Evolutionary conservation across 2,888 invertebrate genomes (phyloP).

Genomic region (Dendrolimus houi): DNA sequence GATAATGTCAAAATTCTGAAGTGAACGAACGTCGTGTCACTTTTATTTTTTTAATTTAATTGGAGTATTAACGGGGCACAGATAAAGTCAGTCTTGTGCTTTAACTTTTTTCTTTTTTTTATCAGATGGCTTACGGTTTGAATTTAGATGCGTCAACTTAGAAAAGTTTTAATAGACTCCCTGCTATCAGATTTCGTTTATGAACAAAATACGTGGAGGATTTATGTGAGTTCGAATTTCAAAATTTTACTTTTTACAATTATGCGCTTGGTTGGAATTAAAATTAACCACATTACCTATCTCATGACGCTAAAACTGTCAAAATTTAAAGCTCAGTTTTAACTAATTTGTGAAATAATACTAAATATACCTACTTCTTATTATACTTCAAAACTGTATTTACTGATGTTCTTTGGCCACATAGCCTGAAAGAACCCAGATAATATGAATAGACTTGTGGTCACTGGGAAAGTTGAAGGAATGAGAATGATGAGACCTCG

Average conservation of each 20-base stretch:
- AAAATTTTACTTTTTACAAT: not conserved
- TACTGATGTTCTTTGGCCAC: too few relatives aligned
- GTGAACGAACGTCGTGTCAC: conserved; percentile 45
- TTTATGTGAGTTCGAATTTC: not conserved
- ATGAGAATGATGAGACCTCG: too few relatives aligned
- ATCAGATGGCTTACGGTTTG: conserved; percentile 73
- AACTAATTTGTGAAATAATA: too few relatives aligned
- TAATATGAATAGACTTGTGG: too few relatives aligned
- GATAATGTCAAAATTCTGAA: conserved; percentile 33
- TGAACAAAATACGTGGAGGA: not conserved
- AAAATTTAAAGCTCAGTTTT: too few relatives aligned
- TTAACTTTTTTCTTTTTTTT: conserved; percentile 39
- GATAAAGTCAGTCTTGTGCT: conserved; percentile 58
- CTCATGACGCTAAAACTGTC: too few relatives aligned
- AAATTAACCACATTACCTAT: too few relatives aligned
- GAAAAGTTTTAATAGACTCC: conserved; percentile 72
- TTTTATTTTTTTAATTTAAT: conserved; percentile 66
- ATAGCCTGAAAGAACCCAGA: too few relatives aligned
- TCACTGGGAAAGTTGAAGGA: too few relatives aligned
- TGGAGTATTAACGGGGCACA: conserved; percentile 68
- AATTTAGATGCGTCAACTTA: conserved; percentile 65
- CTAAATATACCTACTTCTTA: too few relatives aligned
- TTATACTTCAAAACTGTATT: too few relatives aligned
- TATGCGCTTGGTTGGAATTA: too few relatives aligned
- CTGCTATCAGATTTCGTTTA: conserved; percentile 47